Base-by-base conservation (phyloP, 2,888 invertebrate genomes). In the Leucozona laternaria region DNA sequence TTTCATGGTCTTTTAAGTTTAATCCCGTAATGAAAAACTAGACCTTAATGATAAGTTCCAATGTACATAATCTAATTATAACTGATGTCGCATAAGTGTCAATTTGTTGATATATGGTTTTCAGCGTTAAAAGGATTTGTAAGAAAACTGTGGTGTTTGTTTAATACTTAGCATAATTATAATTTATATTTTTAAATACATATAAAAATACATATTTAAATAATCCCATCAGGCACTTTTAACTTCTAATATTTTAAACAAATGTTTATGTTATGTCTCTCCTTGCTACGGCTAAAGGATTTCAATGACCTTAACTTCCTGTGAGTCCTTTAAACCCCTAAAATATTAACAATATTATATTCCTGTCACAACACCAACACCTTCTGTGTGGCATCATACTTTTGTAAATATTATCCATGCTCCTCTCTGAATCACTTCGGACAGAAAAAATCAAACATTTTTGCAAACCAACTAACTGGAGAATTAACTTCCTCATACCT, bases 281-380 rank as follows among this genome's bases (percentile, higher is more conserved):
- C 31, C 2, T 31, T 31, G 17, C n/a, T 5, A 1, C n/a, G 17
- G 4, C 57, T 17, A n/a, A 0, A n/a, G n/a, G 11, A 31, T 31
- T 57, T 34, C 57, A 57, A 57, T 57, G 11, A 31, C 17, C 17
- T 4, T 10, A 57, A 57, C 57, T 31, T 31, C 10, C 10, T 17
- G 5, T 37, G 58, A 58, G 37, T 31, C 8, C 31, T 57, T 28
- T 31, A 57, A n/a, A 2, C 31, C 20, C 22, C 4, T 37, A 22
- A 15, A 22, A 58, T 58, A 58, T 37, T 34, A 37, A 58, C 58
- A 58, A 22, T 13, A 22, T 58, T 37, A 22, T 37, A 37, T 58
- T 20, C 58, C 58, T 58, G 34, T 58, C 58, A 58, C 2, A 57
- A 20, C 28, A 37, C 6, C 34, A 22, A 37, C 58, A 20, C 37